These are phyloP conservation scores for Himalopsyche tibetana DNA, from an alignment of 2,888 invertebrate genomes.

Conservation along the genomic window DNA sequence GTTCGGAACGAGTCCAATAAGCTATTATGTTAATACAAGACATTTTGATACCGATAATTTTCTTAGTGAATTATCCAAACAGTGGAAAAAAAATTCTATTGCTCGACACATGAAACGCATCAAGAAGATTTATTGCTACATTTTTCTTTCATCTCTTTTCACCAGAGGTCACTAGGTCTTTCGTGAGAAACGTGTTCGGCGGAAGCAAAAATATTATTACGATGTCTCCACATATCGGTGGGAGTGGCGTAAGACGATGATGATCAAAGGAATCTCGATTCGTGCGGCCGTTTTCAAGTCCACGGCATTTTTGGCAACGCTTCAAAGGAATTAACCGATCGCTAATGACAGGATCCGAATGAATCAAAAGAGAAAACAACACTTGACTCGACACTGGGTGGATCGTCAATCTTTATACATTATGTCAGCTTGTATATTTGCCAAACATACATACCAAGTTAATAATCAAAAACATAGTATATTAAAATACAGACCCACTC, in stretches of 20 bases:
- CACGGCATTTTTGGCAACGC: slow-evolving; percentile 62
- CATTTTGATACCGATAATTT: too few relatives aligned
- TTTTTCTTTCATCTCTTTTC: slow-evolving; percentile 27
- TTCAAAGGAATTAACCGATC: slow-evolving; percentile 60
- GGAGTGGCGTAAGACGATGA: slow-evolving; percentile 22
- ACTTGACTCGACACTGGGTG: slow-evolving; percentile 34
- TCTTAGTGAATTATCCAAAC: not conserved
- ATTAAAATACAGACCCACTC: too few relatives aligned
- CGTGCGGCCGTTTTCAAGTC: slow-evolving; percentile 58
- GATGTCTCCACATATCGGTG: slow-evolving; percentile 9
- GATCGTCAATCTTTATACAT: slow-evolving; percentile 1
- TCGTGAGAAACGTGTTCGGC: not conserved
- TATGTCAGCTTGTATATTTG: not conserved
- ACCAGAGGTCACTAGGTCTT: slow-evolving; percentile 20
- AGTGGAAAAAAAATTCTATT: not conserved
- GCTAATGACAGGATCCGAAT: slow-evolving; percentile 57
- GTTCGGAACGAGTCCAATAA: too few relatives aligned
- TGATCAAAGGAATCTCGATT: slow-evolving; percentile 62
- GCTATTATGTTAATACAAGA: too few relatives aligned
- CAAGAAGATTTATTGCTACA: slow-evolving; percentile 17
- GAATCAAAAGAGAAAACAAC: slow-evolving; percentile 42
- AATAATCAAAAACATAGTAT: not conserved
- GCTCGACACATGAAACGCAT: not conserved
- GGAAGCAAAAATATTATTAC: slow-evolving; percentile 24
- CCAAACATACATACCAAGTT: not conserved